These are phyloP conservation scores for Perca schrenkii DNA, from an alignment of 2,113 vertebrate species.

Conservation along the genomic window DNA sequence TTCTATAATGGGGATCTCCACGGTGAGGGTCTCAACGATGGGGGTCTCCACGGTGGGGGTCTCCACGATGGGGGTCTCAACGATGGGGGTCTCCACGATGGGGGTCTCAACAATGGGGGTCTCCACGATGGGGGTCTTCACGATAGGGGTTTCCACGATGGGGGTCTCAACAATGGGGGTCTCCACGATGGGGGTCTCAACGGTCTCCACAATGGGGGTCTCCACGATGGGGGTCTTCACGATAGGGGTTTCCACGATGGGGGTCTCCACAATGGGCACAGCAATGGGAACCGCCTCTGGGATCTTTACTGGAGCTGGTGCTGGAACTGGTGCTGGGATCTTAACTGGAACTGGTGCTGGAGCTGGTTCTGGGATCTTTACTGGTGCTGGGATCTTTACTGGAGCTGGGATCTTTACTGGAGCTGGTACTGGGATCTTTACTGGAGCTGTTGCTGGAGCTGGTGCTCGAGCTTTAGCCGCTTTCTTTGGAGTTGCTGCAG, in stretches of 20 bases:
- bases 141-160: slow-evolving; percentile 3
- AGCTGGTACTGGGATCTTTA: not conserved
- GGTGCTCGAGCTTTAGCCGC: slow-evolving; percentile 6
- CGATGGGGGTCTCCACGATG: slow-evolving; percentile 14
- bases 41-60: slow-evolving; percentile 43
- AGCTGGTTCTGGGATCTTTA: not conserved
- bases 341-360: not conserved
- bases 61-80: slow-evolving; percentile 20
- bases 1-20: slow-evolving; percentile 39
- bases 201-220: too few relatives aligned
- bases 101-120: slow-evolving; percentile 43
- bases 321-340: not conserved
- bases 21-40: slow-evolving; percentile 8
- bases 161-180: slow-evolving; percentile 43
- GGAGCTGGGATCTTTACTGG: not conserved
- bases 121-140: slow-evolving; percentile 17
- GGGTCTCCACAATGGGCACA: slow-evolving; percentile 45
- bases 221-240: too few relatives aligned
- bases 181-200: slow-evolving; percentile 9
- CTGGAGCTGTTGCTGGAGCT: not conserved
- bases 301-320: not conserved
- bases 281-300: slow-evolving; percentile 24
- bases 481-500: slow-evolving; percentile 53
- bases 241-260: not conserved
- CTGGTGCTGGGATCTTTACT: slow-evolving; percentile 27